Evolutionary conservation across 2,113 vertebrate genomes (phyloP).

Genomic region (Callionymus lyra): DNA sequence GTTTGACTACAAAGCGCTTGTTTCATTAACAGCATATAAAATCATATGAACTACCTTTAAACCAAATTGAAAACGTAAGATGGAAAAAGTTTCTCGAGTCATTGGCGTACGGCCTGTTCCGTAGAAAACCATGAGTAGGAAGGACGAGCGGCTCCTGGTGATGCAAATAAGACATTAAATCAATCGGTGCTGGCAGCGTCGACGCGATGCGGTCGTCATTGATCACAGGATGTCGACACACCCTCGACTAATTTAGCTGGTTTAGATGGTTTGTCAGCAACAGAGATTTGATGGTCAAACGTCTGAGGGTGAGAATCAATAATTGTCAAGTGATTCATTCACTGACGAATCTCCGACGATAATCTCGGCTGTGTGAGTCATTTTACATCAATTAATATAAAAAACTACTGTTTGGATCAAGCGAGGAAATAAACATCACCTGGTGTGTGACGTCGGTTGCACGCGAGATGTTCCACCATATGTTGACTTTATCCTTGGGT

Average conservation of each 20-base stretch:
- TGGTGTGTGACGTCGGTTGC: no score
- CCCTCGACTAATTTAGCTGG: conserved; percentile 21
- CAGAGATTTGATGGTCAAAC: conserved; percentile 15
- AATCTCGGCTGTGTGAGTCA: no score
- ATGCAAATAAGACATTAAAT: conserved; percentile 4
- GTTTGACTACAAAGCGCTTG: no score
- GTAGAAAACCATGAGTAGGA: conserved; percentile 5
- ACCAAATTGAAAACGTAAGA: no score
- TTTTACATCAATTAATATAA: no score
- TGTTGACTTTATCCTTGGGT: conserved; percentile 44
- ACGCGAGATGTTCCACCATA: conserved; percentile 38
- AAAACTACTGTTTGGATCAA: no score
- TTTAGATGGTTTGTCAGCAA: conserved; percentile 1
- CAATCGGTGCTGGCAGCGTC: conserved; percentile 6
- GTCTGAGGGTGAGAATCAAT: conserved; percentile 33
- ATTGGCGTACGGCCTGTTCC: not conserved
- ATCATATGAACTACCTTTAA: no score
- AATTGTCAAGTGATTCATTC: conserved; percentile 34
- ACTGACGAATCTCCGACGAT: conserved; percentile 21
- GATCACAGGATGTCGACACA: conserved; percentile 14
- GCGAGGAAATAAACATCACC: no score
- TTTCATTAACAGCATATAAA: no score
- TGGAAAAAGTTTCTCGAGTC: no score
- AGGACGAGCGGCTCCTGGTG: not conserved
- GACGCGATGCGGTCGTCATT: conserved; percentile 6